Conservation (phyloP, 2,888 invertebrate species). For the Leucoptera coffeella region DNA sequence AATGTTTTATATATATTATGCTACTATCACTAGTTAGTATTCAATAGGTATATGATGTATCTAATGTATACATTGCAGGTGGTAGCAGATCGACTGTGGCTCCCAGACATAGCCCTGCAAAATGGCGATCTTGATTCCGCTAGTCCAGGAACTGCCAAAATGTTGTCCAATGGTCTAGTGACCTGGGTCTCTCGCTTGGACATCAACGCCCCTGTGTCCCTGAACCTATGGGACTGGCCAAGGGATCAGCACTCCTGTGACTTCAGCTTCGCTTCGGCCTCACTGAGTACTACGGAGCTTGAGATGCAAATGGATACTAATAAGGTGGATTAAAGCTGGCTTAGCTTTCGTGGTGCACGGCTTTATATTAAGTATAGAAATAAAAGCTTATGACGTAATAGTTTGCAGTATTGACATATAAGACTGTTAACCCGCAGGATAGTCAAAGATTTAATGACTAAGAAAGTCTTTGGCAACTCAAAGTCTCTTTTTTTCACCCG, state of each 20-base stretch:
- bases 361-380: no score
- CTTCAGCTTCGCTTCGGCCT: conserved; percentile 70
- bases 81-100: no score
- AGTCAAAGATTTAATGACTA: no score
- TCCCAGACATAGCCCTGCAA: conserved; percentile 67
- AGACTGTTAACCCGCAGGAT: no score
- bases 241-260: conserved; percentile 62
- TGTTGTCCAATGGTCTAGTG: conserved; percentile 56
- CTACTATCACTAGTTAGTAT: no score
- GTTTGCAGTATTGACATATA: no score
- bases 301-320: conserved; percentile 28
- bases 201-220: conserved; percentile 18
- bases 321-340: conserved; percentile 13
- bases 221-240: conserved; percentile 63
- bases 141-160: conserved; percentile 50
- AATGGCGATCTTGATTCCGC: conserved; percentile 60
- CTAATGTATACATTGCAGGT: no score
- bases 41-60: no score
- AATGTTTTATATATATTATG: no score
- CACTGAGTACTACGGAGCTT: conserved; percentile 52
- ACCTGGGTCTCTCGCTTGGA: conserved; percentile 14
- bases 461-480: conserved; percentile 1
- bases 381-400: no score
- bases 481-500: no score
- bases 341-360: no score